A percentile compares a stretch with the other conserved stretches of the same genome.
Evolutionary conservation across 2,113 vertebrate genomes (phyloP).

Genomic region (Trinectes maculatus): DNA sequence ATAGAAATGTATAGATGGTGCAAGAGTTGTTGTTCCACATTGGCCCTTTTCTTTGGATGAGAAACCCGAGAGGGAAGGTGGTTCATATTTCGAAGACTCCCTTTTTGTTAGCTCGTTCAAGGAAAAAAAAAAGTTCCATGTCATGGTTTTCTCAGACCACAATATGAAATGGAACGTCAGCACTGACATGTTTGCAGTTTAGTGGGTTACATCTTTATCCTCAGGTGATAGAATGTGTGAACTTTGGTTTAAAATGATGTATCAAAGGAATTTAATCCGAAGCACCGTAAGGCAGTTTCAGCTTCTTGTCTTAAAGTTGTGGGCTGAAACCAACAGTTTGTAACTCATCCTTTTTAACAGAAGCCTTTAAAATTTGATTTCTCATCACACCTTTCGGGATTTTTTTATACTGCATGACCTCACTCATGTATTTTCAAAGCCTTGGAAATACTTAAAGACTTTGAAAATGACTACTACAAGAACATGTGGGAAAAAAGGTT

Average conservation of each 20-base stretch:
- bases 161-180: constrained; percentile 48
- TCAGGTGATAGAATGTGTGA: constrained; percentile 35
- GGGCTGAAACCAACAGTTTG: constrained; percentile 49
- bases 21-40: constrained; percentile 33
- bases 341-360: constrained; percentile 42
- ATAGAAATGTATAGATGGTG: constrained; percentile 38
- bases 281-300: constrained; percentile 54
- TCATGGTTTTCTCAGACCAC: constrained; percentile 44
- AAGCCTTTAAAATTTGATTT: constrained; percentile 17
- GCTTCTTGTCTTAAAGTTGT: constrained; percentile 37
- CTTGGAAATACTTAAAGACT: no score
- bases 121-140: constrained; percentile 35
- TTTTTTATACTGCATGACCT: background rate
- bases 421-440: no score
- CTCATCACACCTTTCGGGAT: constrained; percentile 19
- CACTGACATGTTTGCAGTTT: constrained; percentile 26
- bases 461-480: no score
- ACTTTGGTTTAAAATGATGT: constrained; percentile 13
- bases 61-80: constrained; percentile 55
- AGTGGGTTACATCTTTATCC: constrained; percentile 33
- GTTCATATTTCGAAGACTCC: constrained; percentile 56
- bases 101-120: constrained; percentile 48
- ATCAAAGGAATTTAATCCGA: constrained; percentile 52
- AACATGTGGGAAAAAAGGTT: no score
- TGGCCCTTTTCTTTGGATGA: constrained; percentile 34